Conservation (phyloP, 2,888 invertebrate species). For the Pollenia labialis region DNA sequence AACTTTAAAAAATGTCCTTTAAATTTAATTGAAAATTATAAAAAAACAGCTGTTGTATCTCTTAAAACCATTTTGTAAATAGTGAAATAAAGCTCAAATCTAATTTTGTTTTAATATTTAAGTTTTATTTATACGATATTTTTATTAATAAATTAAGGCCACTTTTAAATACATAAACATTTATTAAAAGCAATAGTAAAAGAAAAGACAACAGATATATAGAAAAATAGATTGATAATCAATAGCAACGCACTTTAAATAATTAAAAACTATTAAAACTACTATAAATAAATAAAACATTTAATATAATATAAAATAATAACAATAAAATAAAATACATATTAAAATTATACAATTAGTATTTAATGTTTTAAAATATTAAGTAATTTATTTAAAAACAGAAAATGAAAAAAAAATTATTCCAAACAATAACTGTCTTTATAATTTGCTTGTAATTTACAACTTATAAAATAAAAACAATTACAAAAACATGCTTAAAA, state of each 20-base stretch:
- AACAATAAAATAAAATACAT: conserved; percentile 7
- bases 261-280: conserved; percentile 1
- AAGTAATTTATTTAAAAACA: conserved; percentile 59
- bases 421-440: conserved; percentile 52
- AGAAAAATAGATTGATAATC: conserved; percentile 42
- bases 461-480: conserved; percentile 13
- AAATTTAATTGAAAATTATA: conserved; percentile 9
- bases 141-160: conserved; percentile 48
- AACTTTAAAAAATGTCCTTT: conserved; percentile 7
- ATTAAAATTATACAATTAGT: conserved; percentile 55
- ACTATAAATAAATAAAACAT: conserved; percentile 10
- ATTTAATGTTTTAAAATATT: conserved; percentile 54
- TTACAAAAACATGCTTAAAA: conserved; percentile 63
- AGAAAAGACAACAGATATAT: neutral
- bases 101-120: conserved; percentile 79
- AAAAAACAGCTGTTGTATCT: conserved; percentile 67
- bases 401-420: conserved; percentile 29
- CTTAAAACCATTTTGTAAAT: conserved; percentile 59
- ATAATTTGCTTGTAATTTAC: conserved; percentile 71
- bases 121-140: conserved; percentile 64
- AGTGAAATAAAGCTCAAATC: conserved; percentile 31
- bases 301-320: conserved; percentile 19
- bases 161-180: conserved; percentile 17
- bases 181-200: conserved; percentile 49
- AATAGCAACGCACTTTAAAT: conserved; percentile 57